Evolutionary conservation across 1,140 invertebrate genomes (phyloP), one percentile per base, ranked within the genome.

Genomic region (Popillia japonica): DNA sequence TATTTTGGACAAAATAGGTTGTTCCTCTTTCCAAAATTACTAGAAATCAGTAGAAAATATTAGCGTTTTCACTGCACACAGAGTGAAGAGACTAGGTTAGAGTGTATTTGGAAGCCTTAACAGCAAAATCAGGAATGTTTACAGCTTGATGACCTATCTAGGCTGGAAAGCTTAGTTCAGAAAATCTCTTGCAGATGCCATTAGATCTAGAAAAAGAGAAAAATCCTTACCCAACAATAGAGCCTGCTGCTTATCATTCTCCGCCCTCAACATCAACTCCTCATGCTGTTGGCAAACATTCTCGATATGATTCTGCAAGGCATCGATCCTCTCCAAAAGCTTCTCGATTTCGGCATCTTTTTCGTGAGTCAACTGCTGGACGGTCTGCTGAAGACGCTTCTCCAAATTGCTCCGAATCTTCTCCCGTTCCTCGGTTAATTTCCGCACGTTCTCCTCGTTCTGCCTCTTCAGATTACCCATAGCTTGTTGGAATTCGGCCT

Each of bases 211-310:
- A n/a, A 74, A 40, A 17, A 4, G 2, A 9, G 14, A 27, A 27
- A 1, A 74, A 44, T 34, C 0, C 48, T n/a, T 55, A 94, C 93
- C 93, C 82, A 96, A 92, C 6, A 96, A 85, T 61, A 96, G 87
- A n/a, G 94, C 93, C 86, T 96, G 94, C 80, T 96, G 95, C 83
- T 96, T 96, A 82, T 96, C 95, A 85, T 95, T 96, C 87, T 96
- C 95, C 3, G 94, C 94, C 34, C 95, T 87, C 2, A 96, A 86
- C 82, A 96, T 89, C 0, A 93, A 91, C 86, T 96, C 95, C 83
- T 96, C 94, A 81, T 96, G 94, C 83, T 96, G 94, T 82, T 95
- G 91, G 81, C 92, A 92, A 0, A 95, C 82, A 84, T 91, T 94
- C 81, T 96, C 94, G 10, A 94, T 90, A 41, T 94, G 91, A 3